These are phyloP conservation scores for Gobius niger DNA, from an alignment of 2,113 vertebrate species.

Conservation along the genomic window DNA sequence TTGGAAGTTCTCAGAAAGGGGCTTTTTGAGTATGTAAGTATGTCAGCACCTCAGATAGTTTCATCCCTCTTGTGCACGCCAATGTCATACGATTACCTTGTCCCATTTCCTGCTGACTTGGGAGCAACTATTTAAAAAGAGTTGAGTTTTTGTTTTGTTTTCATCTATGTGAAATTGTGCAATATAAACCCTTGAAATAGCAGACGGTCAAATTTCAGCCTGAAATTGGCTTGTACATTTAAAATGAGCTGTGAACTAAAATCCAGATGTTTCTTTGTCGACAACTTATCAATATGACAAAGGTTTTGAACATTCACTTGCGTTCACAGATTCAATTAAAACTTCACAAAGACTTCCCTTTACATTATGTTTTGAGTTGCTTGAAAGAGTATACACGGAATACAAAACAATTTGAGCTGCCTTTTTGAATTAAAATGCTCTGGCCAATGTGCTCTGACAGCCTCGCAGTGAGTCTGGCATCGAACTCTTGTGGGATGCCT, in stretches of 20 bases:
- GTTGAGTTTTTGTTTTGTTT: too few species aligned
- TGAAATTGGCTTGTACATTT: neutral
- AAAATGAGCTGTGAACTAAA: neutral
- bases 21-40: slow-evolving; percentile 13
- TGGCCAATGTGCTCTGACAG: slow-evolving; percentile 53
- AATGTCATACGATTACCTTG: slow-evolving; percentile 5
- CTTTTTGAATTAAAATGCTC: slow-evolving; percentile 48
- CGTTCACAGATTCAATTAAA: neutral
- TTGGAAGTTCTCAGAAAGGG: slow-evolving; percentile 50
- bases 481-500: slow-evolving; percentile 45
- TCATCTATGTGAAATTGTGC: neutral
- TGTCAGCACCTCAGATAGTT: slow-evolving; percentile 20
- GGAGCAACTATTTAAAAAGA: neutral
- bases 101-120: neutral
- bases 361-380: slow-evolving; percentile 1
- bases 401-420: slow-evolving; percentile 28
- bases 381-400: slow-evolving; percentile 16
- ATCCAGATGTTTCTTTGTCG: neutral
- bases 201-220: neutral
- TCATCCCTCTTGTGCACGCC: neutral
- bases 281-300: neutral
- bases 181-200: neutral
- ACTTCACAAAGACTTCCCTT: slow-evolving; percentile 8
- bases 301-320: neutral
- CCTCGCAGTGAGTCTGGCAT: slow-evolving; percentile 49